Percentiles rank a stretch among this genome's conserved stretches.
phyloP scores from a whole-genome alignment of 92 coral and sea anemone genomes.

The Epizoanthus illoricatus region DNA sequence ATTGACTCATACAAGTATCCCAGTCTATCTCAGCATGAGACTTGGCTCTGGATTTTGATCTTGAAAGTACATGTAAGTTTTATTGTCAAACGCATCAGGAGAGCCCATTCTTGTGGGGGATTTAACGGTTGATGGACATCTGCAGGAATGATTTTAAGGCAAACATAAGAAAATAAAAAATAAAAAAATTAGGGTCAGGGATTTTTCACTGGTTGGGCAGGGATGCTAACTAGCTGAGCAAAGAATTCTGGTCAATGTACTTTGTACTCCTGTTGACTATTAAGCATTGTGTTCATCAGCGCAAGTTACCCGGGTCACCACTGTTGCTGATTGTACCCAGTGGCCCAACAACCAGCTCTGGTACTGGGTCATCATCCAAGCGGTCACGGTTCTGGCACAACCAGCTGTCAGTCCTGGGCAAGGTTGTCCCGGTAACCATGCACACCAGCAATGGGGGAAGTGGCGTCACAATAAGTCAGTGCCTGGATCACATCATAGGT shows the following conservation, averaged over 20 bases:
- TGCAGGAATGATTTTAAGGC: too few species aligned
- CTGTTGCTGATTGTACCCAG: slow-evolving; percentile 92
- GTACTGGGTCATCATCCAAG: slow-evolving; percentile 90
- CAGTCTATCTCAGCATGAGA: too few species aligned
- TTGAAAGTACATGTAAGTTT: too few species aligned
- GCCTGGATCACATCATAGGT: slow-evolving; percentile 97
- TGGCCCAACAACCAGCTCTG: slow-evolving; percentile 95
- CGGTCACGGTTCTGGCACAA: slow-evolving; percentile 99
- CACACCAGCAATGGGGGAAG: slow-evolving; percentile 99
- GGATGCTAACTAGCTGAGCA: too few species aligned
- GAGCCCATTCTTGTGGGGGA: too few species aligned
- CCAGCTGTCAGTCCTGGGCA: slow-evolving; percentile 95
- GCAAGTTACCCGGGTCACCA: slow-evolving; percentile 96
- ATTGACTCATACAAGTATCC: too few species aligned
- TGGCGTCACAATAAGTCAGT: slow-evolving; percentile 95
- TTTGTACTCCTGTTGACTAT: neutral
- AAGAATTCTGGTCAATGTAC: neutral
- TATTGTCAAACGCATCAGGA: too few species aligned
- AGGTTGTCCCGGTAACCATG: slow-evolving; percentile 99
- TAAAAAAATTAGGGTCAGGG: too few species aligned
- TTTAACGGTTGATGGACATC: too few species aligned
- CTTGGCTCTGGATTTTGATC: too few species aligned
- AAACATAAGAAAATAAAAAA: too few species aligned
- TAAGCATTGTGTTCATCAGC: slow-evolving; percentile 52
- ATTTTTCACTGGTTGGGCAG: too few species aligned